Base-by-base conservation (phyloP, 2,797 vertebrate species). In the Megaceryle alcyon region DNA sequence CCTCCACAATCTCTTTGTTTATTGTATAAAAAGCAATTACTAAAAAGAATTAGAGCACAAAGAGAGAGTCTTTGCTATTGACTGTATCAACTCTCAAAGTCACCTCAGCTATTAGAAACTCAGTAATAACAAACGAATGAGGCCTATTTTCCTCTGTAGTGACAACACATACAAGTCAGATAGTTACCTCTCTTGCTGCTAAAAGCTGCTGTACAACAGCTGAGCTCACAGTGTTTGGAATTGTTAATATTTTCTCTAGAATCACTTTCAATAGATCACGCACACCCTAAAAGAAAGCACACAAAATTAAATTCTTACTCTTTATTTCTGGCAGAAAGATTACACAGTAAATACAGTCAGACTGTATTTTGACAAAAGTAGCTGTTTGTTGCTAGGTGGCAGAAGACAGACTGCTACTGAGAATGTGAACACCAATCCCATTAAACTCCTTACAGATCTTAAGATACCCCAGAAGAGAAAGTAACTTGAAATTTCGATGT, bases 191-290 rank as follows among this genome's bases (percentile, higher is more conserved):
- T 98, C 98, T 98, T 43, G 99, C 99, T 84, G 98, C 98, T 73
- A 99, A 97, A 94, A 99, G 98, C 92, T 99, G 99, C 83, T 99
- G 99, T 51, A 99, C 99, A 86, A 99, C 99, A 86, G 99, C 99
- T 69, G 99, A 99, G 97, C 99, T 99, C 94, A 99, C 99, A 14
- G 98, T 99, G 90, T 98, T 99, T 3, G 99, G 99, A 96, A 99
- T 98, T 70, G 98, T 99, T 96, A 99, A 98, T 86, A 99, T 99
- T 98, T 99, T 99, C 97, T 99, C 99, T 96, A 99, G 96, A 80
- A 99, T 98, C 29, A 98, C 98, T 98, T 99, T 99, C 94, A 99
- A 97, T 5, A 99, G 97, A 97, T 99, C 99, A 5, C 99, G 98
- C 60, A 99, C 99, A 54, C 99, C 99, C 99, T 99, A 92, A 76